phyloP scores from a whole-genome alignment of 2,888 invertebrate genomes.

The Resseliella maxima region DNA sequence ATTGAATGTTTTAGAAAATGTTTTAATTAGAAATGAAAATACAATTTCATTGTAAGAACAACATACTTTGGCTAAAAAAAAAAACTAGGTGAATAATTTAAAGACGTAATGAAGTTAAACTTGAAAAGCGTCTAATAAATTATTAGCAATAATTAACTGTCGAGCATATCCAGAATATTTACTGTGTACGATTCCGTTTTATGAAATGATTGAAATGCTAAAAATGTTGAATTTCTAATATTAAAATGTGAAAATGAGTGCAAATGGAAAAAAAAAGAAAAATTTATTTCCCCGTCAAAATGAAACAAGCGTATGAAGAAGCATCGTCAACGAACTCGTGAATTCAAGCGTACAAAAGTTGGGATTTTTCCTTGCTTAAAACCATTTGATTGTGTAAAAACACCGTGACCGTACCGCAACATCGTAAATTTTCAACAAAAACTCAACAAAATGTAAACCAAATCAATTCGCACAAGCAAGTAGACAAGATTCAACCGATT shows the following conservation, averaged over 20 bases:
- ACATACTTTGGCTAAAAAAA: neutral
- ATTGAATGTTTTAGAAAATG: neutral
- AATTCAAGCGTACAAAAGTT: neutral
- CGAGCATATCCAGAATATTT: slow-evolving; percentile 3
- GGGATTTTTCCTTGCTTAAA: neutral
- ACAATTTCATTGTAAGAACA: neutral
- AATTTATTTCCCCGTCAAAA: neutral
- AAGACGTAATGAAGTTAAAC: slow-evolving; percentile 34
- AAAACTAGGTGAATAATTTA: neutral
- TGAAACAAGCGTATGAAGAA: neutral
- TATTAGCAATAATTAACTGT: slow-evolving; percentile 42
- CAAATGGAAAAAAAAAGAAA: slow-evolving; percentile 9
- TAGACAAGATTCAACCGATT: neutral
- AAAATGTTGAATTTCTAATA: neutral
- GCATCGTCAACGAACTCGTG: too few species aligned
- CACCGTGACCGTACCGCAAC: slow-evolving; percentile 21
- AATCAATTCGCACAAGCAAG: neutral
- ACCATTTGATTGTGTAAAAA: neutral
- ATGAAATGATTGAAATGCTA: neutral
- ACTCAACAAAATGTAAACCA: slow-evolving; percentile 5
- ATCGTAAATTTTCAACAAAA: slow-evolving; percentile 23
- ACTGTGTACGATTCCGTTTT: neutral
- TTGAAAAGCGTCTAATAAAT: slow-evolving; percentile 12
- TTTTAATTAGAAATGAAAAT: slow-evolving; percentile 22
- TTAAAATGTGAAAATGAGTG: neutral